Percentiles rank a stretch among this genome's conserved stretches.
Evolutionary conservation across 1,140 invertebrate genomes (phyloP).

Genomic region (Drosophila ficusphila): DNA sequence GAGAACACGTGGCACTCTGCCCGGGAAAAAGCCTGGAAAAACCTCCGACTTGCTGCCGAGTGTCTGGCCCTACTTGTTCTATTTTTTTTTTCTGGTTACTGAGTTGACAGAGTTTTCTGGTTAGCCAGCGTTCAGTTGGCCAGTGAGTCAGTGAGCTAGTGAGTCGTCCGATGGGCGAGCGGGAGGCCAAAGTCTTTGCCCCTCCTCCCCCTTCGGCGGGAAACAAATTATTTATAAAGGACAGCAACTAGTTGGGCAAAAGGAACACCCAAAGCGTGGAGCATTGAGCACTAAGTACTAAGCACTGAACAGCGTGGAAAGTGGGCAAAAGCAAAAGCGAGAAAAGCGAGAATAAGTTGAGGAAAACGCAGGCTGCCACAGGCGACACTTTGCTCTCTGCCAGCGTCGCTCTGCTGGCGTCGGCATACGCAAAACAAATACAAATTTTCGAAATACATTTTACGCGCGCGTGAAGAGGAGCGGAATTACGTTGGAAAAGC

Average conservation of each 20-base stretch:
- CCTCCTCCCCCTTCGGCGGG: constrained; percentile 32
- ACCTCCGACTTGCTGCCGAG: constrained; percentile 2
- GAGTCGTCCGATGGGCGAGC: constrained; percentile 10
- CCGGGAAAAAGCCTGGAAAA: constrained; percentile 1
- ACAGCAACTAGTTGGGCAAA: constrained; percentile 60
- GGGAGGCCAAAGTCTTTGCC: constrained; percentile 3
- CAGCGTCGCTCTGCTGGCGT: constrained; percentile 8
- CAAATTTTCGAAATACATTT: constrained; percentile 49
- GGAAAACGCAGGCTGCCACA: constrained; percentile 19
- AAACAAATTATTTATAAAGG: constrained; percentile 63
- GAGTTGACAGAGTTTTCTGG: not conserved
- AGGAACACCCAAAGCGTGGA: not conserved
- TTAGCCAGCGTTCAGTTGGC: constrained; percentile 3
- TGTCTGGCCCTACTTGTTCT: constrained; percentile 1
- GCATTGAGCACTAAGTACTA: too few species aligned
- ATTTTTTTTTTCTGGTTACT: not conserved
- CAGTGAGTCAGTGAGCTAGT: constrained; percentile 17
- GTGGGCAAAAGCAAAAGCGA: not conserved
- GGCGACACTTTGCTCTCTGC: constrained; percentile 45
- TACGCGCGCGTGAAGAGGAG: constrained; percentile 34
- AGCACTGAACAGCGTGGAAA: too few species aligned
- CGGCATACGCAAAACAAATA: constrained; percentile 48
- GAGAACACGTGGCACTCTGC: constrained; percentile 34
- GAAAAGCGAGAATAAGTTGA: constrained; percentile 2
- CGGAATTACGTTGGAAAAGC: constrained; percentile 30